Evolutionary conservation across 2,888 invertebrate species (phyloP).

Genomic region (Thymelicus sylvestris): DNA sequence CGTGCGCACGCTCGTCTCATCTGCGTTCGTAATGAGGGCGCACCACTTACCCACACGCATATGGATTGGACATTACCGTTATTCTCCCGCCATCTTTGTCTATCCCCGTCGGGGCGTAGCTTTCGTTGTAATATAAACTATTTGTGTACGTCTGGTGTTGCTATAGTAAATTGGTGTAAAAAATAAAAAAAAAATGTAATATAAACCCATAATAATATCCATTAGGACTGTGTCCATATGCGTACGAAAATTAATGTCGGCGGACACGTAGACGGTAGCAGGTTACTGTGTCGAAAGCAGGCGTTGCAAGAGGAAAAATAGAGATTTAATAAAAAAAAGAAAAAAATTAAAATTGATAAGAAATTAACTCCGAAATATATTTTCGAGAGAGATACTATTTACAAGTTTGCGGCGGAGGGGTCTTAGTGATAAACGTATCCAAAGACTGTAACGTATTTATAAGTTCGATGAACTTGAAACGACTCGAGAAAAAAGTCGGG

Average conservation of each 20-base stretch:
- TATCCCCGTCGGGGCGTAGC: constrained; percentile 9
- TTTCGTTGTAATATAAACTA: constrained; percentile 28
- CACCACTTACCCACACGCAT: constrained; percentile 39
- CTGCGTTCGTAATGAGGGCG: constrained; percentile 34
- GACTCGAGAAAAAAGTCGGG: constrained; percentile 66
- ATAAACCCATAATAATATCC: constrained; percentile 31
- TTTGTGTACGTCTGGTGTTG: constrained; percentile 37
- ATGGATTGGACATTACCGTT: constrained; percentile 39
- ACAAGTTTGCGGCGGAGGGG: constrained; percentile 75
- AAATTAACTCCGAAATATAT: constrained; percentile 79
- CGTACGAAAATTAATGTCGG: constrained; percentile 42
- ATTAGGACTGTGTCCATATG: constrained; percentile 43
- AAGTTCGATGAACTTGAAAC: constrained; percentile 76
- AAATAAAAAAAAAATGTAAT: constrained; percentile 26
- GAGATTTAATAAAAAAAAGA: constrained; percentile 59
- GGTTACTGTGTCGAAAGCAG: constrained; percentile 31
- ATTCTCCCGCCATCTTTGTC: constrained; percentile 24
- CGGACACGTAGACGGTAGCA: constrained; percentile 34
- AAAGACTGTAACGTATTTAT: constrained; percentile 83
- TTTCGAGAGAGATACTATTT: constrained; percentile 81
- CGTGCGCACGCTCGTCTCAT: constrained; percentile 7
- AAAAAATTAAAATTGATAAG: constrained; percentile 60
- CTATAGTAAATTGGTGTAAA: constrained; percentile 32
- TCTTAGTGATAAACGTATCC: constrained; percentile 83
- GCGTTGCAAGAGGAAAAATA: constrained; percentile 44